Conservation (phyloP, 2,113 vertebrate species). For the Gallinago undulata region DNA sequence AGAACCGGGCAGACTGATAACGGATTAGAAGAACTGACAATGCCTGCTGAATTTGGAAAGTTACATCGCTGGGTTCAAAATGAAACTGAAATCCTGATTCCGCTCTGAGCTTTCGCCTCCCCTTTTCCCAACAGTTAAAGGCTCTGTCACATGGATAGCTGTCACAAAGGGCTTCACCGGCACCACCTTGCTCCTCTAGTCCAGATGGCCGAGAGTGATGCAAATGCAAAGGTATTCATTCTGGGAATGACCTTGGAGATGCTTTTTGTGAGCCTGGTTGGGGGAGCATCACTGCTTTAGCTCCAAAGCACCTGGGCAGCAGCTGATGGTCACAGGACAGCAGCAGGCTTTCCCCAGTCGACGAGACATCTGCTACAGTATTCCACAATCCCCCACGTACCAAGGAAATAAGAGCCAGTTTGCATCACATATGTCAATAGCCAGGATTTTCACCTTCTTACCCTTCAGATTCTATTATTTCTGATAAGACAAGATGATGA, state of each 20-base stretch:
- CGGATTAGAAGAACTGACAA: neutral
- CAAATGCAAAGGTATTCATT: conserved; percentile 9
- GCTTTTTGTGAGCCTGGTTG: neutral
- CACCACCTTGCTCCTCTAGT: neutral
- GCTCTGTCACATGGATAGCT: neutral
- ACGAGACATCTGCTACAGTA: conserved; percentile 11
- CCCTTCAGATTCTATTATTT: neutral
- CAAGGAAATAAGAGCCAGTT: neutral
- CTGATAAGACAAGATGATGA: neutral
- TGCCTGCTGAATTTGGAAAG: conserved; percentile 10
- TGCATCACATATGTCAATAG: neutral
- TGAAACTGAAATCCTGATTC: neutral
- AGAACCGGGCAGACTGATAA: neutral
- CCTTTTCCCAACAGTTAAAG: neutral
- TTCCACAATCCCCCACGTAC: neutral
- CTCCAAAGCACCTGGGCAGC: neutral
- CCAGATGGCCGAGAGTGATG: conserved; percentile 23
- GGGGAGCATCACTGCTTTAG: neutral
- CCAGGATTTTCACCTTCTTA: neutral
- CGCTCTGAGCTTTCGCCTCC: neutral
- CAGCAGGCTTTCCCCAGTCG: neutral
- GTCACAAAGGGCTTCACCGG: neutral
- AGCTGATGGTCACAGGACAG: conserved; percentile 15
- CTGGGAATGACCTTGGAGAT: conserved; percentile 35
- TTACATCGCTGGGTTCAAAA: neutral